Conservation (phyloP, 2,113 vertebrate species). For the Centropus bengalensis region DNA sequence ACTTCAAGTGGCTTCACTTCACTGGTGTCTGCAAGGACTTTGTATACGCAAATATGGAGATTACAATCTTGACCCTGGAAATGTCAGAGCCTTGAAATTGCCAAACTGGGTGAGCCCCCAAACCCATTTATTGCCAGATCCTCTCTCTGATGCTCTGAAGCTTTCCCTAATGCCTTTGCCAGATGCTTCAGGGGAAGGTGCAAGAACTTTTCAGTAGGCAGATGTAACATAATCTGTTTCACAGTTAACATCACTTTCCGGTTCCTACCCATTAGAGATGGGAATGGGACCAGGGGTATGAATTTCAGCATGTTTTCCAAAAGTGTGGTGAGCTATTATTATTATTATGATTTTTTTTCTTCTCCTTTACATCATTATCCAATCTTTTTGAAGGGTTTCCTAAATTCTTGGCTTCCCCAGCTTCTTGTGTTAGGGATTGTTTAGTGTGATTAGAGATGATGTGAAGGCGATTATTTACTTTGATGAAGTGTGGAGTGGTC, state of each 20-base stretch:
- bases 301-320: not conserved
- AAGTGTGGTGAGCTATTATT: not conserved
- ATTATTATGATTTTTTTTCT: not conserved
- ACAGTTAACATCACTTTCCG: not conserved
- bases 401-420: not conserved
- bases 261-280: not conserved
- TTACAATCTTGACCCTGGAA: not conserved
- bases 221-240: not conserved
- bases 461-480: not conserved
- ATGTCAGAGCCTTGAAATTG: not conserved
- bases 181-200: constrained; percentile 34
- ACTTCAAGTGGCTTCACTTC: constrained; percentile 3
- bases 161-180: constrained; percentile 35
- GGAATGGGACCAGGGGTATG: not conserved
- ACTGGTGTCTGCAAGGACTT: not conserved
- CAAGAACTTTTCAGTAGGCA: not conserved
- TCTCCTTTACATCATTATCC: not conserved
- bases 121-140: not conserved
- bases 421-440: not conserved
- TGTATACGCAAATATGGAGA: not conserved
- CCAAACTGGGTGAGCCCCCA: not conserved
- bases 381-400: not conserved
- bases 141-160: not conserved
- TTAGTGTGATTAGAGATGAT: not conserved
- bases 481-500: not conserved